Evolutionary conservation across 1,140 invertebrate genomes (phyloP), one percentile per base, ranked within the genome.

Genomic region (Drosophila bipectinata): DNA sequence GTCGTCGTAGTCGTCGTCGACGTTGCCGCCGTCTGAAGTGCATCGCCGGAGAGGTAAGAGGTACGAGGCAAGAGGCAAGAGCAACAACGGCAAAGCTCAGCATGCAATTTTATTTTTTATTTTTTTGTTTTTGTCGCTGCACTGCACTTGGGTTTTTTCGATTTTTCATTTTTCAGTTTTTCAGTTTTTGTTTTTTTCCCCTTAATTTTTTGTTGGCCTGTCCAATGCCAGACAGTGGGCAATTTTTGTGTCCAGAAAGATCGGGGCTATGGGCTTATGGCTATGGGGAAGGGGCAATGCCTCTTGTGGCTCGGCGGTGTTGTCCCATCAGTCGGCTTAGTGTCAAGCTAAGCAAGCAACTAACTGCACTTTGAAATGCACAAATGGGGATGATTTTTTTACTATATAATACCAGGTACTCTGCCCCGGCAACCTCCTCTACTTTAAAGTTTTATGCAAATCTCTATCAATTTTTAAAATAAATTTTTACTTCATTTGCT

Each of bases 21-120:
- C 54, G 61, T 81, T 67, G 60, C 54, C 66, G 60, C 52, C 77
- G 77, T 87, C 83, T 87, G 83, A 87, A 87, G 83, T 87, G 83
- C 83, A 75, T 64, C 51, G 60, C 60, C 52, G 53, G 72, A 74
- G 71, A 72, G 72, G 60, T 41, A 74, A 34, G 49, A 84, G 26
- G 26, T 28, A 28, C 5, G 26, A 28, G 26, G 66, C 66, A 75
- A 18, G 48, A 83, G 52, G 39, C 67, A 74, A n/a, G 48, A 49
- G 24, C 30, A 52, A 9, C 52, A 56, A 4, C 58, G 15, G 63
- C 66, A 69, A 69, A 78, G 73, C 81, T 74, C 77, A 81, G 77
- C 82, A 81, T 81, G 81, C 78, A 75, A 32, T 87, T 84, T 32
- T 32, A 32, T 28, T 60, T 60, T 62, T 39, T 62, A 15, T 45